Conservation (phyloP, 2,797 vertebrate genomes). For the Ptychadena robeensis region DNA sequence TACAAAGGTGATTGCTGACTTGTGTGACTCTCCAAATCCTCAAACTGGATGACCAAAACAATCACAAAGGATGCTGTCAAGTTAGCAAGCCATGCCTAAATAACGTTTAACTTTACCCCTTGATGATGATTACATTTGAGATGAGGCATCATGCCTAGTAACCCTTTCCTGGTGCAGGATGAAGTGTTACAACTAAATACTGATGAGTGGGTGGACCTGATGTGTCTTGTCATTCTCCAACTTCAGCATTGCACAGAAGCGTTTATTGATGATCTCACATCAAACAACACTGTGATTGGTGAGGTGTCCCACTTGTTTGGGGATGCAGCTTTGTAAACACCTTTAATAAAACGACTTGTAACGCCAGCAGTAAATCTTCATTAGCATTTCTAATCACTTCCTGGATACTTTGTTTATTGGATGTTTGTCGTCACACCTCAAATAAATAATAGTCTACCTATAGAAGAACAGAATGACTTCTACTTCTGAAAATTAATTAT, state of each 20-base stretch:
- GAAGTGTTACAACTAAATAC: background rate
- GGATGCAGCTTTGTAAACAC: background rate
- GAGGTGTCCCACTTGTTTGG: background rate
- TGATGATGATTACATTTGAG: too few relatives aligned
- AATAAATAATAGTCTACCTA: background rate
- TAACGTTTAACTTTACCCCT: background rate
- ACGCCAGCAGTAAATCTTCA: background rate
- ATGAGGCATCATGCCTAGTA: background rate
- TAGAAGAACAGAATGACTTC: background rate
- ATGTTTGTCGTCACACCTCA: background rate
- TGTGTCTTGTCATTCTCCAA: background rate
- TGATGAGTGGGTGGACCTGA: background rate
- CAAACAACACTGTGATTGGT: background rate
- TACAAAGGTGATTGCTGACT: too few relatives aligned
- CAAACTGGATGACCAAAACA: too few relatives aligned
- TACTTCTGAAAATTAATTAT: background rate
- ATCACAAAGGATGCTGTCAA: too few relatives aligned
- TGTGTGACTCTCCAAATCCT: too few relatives aligned
- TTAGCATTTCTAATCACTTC: background rate
- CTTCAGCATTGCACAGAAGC: background rate
- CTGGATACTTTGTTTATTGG: background rate
- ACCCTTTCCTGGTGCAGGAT: background rate
- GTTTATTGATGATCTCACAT: background rate
- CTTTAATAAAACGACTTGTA: background rate
- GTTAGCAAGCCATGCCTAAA: background rate